phyloP scores from a whole-genome alignment of 1,140 invertebrate species.

The Formica selysi region DNA sequence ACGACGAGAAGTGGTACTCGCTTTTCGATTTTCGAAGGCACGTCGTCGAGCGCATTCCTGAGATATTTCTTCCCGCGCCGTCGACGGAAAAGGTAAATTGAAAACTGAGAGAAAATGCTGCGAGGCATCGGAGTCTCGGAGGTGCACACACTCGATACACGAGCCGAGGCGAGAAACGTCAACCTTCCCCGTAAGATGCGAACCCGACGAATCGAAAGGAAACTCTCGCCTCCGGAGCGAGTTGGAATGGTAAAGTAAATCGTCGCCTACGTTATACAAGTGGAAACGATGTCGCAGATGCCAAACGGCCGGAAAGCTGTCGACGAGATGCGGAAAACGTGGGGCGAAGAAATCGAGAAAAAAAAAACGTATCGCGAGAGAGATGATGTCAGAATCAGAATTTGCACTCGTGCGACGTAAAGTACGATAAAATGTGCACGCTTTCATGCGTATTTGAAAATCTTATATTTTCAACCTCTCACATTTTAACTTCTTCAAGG shows the following conservation, averaged over 20 bases:
- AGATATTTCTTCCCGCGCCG: slow-evolving; percentile 31
- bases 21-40: slow-evolving; percentile 60
- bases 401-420: slow-evolving; percentile 1
- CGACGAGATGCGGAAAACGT: slow-evolving; percentile 50
- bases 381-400: slow-evolving; percentile 25
- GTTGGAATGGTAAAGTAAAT: slow-evolving; percentile 66
- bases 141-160: slow-evolving; percentile 26
- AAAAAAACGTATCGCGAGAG: background rate
- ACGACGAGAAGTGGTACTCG: slow-evolving; percentile 68
- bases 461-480: background rate
- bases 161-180: slow-evolving; percentile 30
- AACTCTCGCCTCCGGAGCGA: slow-evolving; percentile 50
- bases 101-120: slow-evolving; percentile 41
- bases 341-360: background rate
- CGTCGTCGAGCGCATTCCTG: slow-evolving; percentile 55
- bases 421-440: background rate
- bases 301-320: slow-evolving; percentile 61
- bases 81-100: slow-evolving; percentile 17
- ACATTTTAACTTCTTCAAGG: background rate
- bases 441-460: slow-evolving; percentile 19
- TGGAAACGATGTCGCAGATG: slow-evolving; percentile 39
- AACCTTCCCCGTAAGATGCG: slow-evolving; percentile 19
- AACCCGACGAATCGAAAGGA: slow-evolving; percentile 53
- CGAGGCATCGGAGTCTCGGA: background rate
- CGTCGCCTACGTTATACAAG: slow-evolving; percentile 69